Base-by-base conservation (phyloP, 2,113 vertebrate genomes). In the Mirza zaza region DNA sequence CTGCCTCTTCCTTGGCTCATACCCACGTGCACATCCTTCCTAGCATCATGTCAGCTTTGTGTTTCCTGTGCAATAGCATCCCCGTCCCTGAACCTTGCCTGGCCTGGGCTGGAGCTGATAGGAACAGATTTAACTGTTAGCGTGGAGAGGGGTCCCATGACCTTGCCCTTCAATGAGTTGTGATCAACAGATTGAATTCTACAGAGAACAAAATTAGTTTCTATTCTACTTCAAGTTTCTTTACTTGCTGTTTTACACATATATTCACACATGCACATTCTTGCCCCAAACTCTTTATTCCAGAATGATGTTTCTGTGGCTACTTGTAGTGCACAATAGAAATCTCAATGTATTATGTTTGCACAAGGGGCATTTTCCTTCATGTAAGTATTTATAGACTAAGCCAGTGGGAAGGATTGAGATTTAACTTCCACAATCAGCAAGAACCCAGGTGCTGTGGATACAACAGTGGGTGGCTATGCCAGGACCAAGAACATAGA, bases 311-410 rank as follows among this genome's bases (percentile, higher is more conserved):
- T 36, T 63, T 48, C 79, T 14, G 13, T 39, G 82, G 63, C 15
- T 36, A 42, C 86, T 21, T 29, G 84, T 27, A 55, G 32, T 10
- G 3, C 8, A 1, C 1, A 4, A 32, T 1, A 65, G 29, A 80
- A 65, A 61, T 48, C 59, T 73, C 48, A 71, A 34, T 0, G 59
- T 65, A 25, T 0, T 65, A 25, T 0, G 25, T n/a, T 59, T 39
- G 36, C 29, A 73, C 2, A 0, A 67, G 25, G 52, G 17, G 36
- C 17, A 3, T 68, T 65, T 87, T n/a, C 76, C 75, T 91, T 67
- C 14, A 20, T 0, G 0, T 39, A 70, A 83, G 23, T 57, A 6
- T 55, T 52, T 75, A n/a, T 6, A 27, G 25, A n/a, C 67, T 42
- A 65, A 29, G 5, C 59, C 17, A 29, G 68, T 29, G 45, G 75